These are phyloP conservation scores for Mycogona germanica DNA, from an alignment of 2,888 invertebrate genomes.

Conservation along the genomic window DNA sequence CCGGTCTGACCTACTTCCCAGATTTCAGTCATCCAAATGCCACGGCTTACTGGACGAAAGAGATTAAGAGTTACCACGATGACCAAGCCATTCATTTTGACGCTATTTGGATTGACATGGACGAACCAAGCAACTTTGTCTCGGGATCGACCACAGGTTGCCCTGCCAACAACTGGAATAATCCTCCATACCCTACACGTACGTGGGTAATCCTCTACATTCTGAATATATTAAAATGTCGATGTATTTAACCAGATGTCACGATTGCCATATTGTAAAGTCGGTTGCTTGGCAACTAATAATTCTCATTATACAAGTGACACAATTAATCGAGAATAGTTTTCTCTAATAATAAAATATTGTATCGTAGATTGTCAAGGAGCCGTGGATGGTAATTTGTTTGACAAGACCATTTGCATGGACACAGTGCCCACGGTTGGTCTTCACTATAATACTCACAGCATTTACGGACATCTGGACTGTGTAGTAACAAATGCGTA, in stretches of 20 bases:
- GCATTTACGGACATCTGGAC: conserved; percentile 27
- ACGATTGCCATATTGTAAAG: background rate
- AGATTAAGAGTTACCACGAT: conserved; percentile 25
- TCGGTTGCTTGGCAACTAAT: background rate
- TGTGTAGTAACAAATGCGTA: background rate
- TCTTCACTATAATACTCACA: conserved; percentile 30
- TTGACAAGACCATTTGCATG: conserved; percentile 25
- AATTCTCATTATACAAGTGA: background rate
- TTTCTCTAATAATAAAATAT: background rate
- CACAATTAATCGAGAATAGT: background rate
- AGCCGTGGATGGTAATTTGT: background rate
- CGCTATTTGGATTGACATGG: conserved; percentile 34
- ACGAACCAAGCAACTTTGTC: background rate
- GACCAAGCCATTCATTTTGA: conserved; percentile 28
- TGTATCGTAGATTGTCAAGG: background rate
- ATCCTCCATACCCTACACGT: background rate
- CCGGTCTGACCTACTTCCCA: conserved; percentile 24
- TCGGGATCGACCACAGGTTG: conserved; percentile 6
- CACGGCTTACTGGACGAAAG: conserved; percentile 27
- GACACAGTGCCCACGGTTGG: conserved; percentile 17
- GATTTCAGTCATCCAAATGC: conserved; percentile 29
- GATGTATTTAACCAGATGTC: background rate
- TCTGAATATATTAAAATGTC: background rate
- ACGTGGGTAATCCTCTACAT: background rate
- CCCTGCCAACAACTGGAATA: no score